Percentiles rank a stretch among this genome's conserved stretches.
These are phyloP conservation scores for Brachystomella parvula DNA, from an alignment of 1,140 invertebrate species.

Conservation along the genomic window DNA sequence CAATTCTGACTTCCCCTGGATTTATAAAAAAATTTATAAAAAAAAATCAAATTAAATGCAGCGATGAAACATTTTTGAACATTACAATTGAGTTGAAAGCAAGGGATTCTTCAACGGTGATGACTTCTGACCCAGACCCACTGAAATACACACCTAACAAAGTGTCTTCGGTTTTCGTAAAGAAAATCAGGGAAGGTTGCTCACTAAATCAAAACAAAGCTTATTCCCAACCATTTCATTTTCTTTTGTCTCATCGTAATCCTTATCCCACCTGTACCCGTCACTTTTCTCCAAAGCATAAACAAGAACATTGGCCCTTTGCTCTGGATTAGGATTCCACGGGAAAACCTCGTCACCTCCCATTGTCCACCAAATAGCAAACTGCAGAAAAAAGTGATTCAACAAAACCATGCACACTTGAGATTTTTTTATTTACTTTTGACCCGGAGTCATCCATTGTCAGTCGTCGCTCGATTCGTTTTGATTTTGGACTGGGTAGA, in stretches of 20 bases:
- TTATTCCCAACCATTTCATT: too few relatives aligned
- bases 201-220: slow-evolving; percentile 9
- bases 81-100: neutral
- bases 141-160: slow-evolving; percentile 25
- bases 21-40: neutral
- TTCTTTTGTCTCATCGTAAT: neutral
- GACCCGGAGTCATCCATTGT: neutral
- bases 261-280: neutral
- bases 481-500: slow-evolving; percentile 14
- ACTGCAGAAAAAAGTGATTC: slow-evolving; percentile 14
- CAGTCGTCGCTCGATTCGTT: neutral
- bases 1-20: neutral
- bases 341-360: slow-evolving; percentile 35
- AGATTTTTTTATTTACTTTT: neutral
- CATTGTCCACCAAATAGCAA: slow-evolving; percentile 33
- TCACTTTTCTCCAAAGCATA: slow-evolving; percentile 16
- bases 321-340: slow-evolving; percentile 33
- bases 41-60: neutral
- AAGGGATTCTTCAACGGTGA: neutral
- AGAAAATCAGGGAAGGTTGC: slow-evolving; percentile 22
- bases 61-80: neutral
- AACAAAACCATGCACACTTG: neutral
- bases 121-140: neutral
- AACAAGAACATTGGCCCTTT: slow-evolving; percentile 24
- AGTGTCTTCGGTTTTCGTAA: slow-evolving; percentile 30